Percentiles rank a stretch among this genome's conserved stretches.
phyloP scores from a whole-genome alignment of 2,888 invertebrate genomes.

The Hemithea aestivaria region DNA sequence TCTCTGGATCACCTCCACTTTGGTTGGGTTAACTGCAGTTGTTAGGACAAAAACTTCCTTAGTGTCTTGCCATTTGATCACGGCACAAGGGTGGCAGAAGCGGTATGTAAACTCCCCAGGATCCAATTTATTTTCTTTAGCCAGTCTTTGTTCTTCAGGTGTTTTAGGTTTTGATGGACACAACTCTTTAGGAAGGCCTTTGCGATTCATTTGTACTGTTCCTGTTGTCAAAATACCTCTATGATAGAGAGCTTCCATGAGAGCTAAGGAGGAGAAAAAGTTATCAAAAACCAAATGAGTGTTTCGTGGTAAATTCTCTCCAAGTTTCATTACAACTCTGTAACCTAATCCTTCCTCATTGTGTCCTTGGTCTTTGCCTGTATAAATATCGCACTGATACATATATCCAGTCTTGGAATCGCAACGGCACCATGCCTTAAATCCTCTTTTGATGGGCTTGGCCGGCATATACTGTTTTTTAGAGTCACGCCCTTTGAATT shows the following conservation, averaged over 20 bases:
- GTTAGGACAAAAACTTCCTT: conserved; percentile 11
- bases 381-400: conserved; percentile 31
- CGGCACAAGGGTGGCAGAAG: conserved; percentile 10
- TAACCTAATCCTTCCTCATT: conserved; percentile 31
- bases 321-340: conserved; percentile 25
- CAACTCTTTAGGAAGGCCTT: conserved; percentile 24
- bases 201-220: conserved; percentile 15
- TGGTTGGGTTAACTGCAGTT: too few relatives aligned
- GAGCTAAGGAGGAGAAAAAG: conserved; percentile 25
- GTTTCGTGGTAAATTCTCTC: conserved; percentile 18
- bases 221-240: conserved; percentile 19
- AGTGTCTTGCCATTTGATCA: conserved; percentile 19
- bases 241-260: conserved; percentile 24
- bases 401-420: conserved; percentile 27
- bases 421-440: conserved; percentile 26
- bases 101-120: conserved; percentile 15
- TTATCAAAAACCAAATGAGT: conserved; percentile 26
- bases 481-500: too few relatives aligned
- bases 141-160: conserved; percentile 12
- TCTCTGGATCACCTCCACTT: too few relatives aligned
- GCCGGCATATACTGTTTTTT: too few relatives aligned
- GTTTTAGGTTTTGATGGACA: conserved; percentile 10
- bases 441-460: too few relatives aligned
- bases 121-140: conserved; percentile 5
- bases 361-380: conserved; percentile 24